Base-by-base conservation (phyloP, 2,113 vertebrate species). In the Tupaia chinensis region DNA sequence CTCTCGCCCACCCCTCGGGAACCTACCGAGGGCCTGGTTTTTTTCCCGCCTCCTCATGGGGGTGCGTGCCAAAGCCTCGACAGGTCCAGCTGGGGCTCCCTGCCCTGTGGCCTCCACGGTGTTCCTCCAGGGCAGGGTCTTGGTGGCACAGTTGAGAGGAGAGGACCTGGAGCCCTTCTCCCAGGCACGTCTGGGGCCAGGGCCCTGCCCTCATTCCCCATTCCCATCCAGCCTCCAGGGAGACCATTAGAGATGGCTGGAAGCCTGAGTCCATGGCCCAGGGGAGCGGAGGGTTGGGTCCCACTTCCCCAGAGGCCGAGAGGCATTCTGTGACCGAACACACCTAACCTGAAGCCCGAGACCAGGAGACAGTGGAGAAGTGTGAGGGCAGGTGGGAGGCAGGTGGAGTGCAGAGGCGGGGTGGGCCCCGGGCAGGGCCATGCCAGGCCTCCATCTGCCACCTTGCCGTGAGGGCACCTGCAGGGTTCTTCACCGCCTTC, bases 341-440 rank as follows among this genome's bases (percentile, higher is more conserved):
- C 6, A 12, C 82, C 27, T 20, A 12, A 8, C 53, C 69, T 86
- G 84, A 70, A 68, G 61, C 63, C 32, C 44, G 56, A 65, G 32
- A 70, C 5, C 0, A 17, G 20, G 68, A 63, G 19, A 84, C n/a
- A 3, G 23, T 1, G 0, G 27, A n/a, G 27, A 58, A 22, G 13
- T 17, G 0, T 3, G 12, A 68, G 44, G 32, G 6, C 9, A 0
- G 10, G n/a, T 70, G 23, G 0, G 11, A 72, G 29, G 17, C 9
- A n/a, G 0, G 20, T 69, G 60, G 17, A 44, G 44, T 44, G 8
- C 15, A 4, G 0, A 0, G 3, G 4, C 58, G 14, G 1, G 2
- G 68, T 27, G 58, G 19, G 16, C 27, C 25, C 29, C 25, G 19
- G 8, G 12, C 9, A 1, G 9, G 5, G 1, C n/a, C 56, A 7